phyloP scores from a whole-genome alignment of 2,888 invertebrate genomes.

The Drosophila macrospina region DNA sequence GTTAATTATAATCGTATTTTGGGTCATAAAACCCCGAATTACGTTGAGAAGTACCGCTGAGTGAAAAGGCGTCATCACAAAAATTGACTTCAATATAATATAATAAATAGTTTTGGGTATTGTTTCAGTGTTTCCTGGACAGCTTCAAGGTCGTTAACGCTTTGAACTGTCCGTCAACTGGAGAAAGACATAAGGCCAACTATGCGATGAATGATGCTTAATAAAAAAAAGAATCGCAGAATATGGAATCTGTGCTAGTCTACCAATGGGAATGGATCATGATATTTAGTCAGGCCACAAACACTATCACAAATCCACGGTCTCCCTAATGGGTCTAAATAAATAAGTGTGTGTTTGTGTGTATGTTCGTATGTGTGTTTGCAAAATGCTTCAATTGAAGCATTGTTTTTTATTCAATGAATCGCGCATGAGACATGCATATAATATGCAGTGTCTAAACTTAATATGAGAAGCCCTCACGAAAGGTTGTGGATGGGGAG shows the following conservation, averaged over 20 bases:
- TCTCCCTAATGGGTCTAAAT: not conserved
- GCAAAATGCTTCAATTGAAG: slow-evolving; percentile 66
- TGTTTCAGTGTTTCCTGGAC: slow-evolving; percentile 35
- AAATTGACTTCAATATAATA: slow-evolving; percentile 48
- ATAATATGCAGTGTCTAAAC: slow-evolving; percentile 51
- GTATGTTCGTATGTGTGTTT: slow-evolving; percentile 20
- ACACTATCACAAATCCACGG: slow-evolving; percentile 15
- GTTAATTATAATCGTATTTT: slow-evolving; percentile 9
- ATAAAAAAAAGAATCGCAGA: not conserved
- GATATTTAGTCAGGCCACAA: slow-evolving; percentile 2
- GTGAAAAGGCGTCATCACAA: slow-evolving; percentile 56
- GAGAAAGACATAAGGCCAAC: slow-evolving; percentile 5
- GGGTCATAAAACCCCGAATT: slow-evolving; percentile 26
- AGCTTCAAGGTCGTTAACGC: slow-evolving; percentile 42
- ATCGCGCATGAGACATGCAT: slow-evolving; percentile 58
- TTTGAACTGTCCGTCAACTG: slow-evolving; percentile 44
- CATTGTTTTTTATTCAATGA: slow-evolving; percentile 65
- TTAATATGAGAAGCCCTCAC: slow-evolving; percentile 34
- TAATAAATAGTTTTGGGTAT: slow-evolving; percentile 16
- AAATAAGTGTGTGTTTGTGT: slow-evolving; percentile 4
- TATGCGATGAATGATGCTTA: slow-evolving; percentile 29
- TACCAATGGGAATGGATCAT: slow-evolving; percentile 2
- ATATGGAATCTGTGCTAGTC: slow-evolving; percentile 13
- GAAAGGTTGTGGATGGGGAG: no score
- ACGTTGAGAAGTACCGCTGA: slow-evolving; percentile 29